Evolutionary conservation across 2,888 invertebrate genomes (phyloP).

Genomic region (Ganaspis brasiliensis): DNA sequence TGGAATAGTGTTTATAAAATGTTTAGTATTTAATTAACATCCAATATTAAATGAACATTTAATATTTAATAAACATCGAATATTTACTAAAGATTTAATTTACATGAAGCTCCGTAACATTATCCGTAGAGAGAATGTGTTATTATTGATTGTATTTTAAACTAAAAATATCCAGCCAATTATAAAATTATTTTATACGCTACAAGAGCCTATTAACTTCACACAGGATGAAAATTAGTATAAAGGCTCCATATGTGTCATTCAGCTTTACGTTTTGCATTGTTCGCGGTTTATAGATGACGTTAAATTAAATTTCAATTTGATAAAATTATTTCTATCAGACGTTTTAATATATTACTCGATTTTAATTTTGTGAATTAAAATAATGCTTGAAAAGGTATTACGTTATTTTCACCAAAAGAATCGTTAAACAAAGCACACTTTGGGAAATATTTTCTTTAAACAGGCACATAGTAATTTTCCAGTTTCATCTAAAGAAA

Average conservation of each 20-base stretch:
- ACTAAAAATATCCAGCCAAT: neutral
- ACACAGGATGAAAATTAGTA: neutral
- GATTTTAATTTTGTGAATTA: neutral
- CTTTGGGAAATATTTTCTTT: neutral
- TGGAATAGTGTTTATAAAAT: too few relatives aligned
- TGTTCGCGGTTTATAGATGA: neutral
- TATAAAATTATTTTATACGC: neutral
- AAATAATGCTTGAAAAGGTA: neutral
- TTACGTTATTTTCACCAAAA: too few relatives aligned
- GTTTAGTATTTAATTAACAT: too few relatives aligned
- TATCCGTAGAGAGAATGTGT: too few relatives aligned
- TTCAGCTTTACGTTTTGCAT: neutral
- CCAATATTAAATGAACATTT: too few relatives aligned
- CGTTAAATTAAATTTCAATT: neutral
- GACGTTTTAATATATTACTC: too few relatives aligned
- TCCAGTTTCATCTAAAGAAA: neutral
- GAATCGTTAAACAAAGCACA: too few relatives aligned
- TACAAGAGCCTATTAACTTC: neutral
- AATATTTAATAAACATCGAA: too few relatives aligned
- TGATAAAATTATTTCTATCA: neutral
- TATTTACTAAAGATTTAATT: too few relatives aligned
- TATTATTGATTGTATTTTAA: neutral
- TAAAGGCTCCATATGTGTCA: neutral
- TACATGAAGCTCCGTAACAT: too few relatives aligned
- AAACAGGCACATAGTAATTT: neutral